These are phyloP conservation scores for Holotrichia oblita DNA, from an alignment of 1,140 invertebrate genomes.

Conservation along the genomic window DNA sequence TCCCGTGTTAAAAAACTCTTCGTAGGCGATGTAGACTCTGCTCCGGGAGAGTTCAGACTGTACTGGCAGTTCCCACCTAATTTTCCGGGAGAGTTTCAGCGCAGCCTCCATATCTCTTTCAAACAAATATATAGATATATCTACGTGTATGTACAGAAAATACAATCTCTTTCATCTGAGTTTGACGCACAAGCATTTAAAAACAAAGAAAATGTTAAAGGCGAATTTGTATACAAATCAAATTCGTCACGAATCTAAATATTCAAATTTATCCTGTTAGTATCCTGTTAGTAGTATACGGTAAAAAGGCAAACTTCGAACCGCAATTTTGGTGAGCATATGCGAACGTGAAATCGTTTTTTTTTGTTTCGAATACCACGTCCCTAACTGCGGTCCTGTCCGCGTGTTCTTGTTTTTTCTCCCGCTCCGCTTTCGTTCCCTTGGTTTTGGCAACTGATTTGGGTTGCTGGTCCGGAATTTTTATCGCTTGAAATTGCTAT, in stretches of 20 bases:
- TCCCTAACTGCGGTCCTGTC: too few relatives aligned
- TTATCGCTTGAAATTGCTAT: background rate
- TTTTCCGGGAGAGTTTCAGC: constrained; percentile 37
- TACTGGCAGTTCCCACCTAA: constrained; percentile 37
- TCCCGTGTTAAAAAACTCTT: constrained; percentile 4
- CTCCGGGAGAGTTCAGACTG: constrained; percentile 6
- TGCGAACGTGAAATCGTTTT: background rate
- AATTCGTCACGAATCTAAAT: background rate
- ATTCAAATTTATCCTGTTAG: background rate
- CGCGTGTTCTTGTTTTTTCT: background rate
- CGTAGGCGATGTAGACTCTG: background rate
- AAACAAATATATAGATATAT: too few relatives aligned
- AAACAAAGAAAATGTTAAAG: background rate
- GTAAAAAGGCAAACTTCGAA: background rate
- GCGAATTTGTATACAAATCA: background rate
- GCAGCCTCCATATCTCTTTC: constrained; percentile 28
- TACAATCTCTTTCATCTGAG: constrained; percentile 20
- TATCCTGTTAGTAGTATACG: too few relatives aligned
- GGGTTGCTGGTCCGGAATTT: background rate
- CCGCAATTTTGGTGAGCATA: background rate
- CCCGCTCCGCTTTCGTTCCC: too few relatives aligned
- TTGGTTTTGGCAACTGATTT: background rate
- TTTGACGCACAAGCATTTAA: background rate
- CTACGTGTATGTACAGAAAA: background rate
- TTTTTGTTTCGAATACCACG: too few relatives aligned